Conservation (phyloP, 2,113 vertebrate genomes). For the Leucopsar rothschildi region DNA sequence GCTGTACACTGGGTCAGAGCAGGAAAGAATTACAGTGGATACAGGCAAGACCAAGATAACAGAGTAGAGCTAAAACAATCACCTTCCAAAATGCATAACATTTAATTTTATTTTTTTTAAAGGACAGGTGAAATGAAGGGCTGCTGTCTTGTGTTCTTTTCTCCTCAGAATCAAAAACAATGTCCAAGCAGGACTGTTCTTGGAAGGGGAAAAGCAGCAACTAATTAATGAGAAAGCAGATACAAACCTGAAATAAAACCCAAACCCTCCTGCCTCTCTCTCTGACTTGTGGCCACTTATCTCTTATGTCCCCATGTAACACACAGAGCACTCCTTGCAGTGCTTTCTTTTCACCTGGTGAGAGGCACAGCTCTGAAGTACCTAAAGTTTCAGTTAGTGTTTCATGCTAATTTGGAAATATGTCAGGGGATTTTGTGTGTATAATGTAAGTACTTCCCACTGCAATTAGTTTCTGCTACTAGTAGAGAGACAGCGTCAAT, state of each 20-base stretch:
- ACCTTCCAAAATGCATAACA: not conserved
- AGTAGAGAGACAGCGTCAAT: not conserved
- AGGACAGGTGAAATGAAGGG: not conserved
- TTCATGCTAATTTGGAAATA: not conserved
- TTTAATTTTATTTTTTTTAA: not conserved
- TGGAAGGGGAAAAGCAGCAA: not conserved
- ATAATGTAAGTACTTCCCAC: not conserved
- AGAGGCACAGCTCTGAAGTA: not conserved
- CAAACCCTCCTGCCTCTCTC: not conserved
- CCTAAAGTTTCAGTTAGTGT: not conserved
- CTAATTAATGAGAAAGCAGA: not conserved
- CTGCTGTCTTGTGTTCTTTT: not conserved
- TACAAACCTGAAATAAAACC: not conserved
- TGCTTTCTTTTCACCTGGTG: not conserved
- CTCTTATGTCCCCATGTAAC: rapidly evolving
- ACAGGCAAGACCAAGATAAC: not conserved
- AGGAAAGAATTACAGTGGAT: not conserved
- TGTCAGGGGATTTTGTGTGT: not conserved
- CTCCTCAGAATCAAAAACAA: not conserved
- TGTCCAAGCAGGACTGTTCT: not conserved
- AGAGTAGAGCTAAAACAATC: not conserved
- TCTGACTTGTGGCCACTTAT: not conserved
- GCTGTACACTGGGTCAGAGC: not conserved
- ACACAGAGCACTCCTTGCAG: not conserved
- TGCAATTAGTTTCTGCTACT: not conserved